phyloP scores from a whole-genome alignment of 2,113 vertebrate species.

The Actinemys pallida region DNA sequence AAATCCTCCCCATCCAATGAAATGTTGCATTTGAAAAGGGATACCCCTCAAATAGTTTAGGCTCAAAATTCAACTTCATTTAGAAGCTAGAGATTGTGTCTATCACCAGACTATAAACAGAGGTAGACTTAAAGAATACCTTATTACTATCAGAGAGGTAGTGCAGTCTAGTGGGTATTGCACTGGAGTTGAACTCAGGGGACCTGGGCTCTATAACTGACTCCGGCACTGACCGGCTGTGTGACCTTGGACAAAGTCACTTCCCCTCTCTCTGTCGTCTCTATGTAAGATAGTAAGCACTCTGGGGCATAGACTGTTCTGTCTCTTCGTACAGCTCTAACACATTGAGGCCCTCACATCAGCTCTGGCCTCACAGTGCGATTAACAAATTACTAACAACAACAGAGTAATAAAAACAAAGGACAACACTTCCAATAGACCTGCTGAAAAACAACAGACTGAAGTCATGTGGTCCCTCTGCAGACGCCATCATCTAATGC shows the following conservation, averaged over 20 bases:
- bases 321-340: background rate
- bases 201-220: background rate
- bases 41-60: background rate
- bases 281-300: background rate
- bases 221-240: no score
- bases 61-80: background rate
- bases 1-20: background rate
- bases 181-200: background rate
- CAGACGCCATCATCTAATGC: background rate
- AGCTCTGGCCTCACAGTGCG: background rate
- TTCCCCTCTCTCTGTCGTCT: background rate
- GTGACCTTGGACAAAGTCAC: background rate
- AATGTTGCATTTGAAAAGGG: background rate
- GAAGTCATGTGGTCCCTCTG: background rate
- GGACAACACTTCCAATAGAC: background rate
- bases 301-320: background rate
- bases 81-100: background rate
- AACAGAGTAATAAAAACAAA: background rate
- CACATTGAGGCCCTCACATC: background rate
- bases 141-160: rapidly evolving
- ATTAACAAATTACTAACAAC: background rate
- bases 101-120: background rate
- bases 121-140: rapidly evolving
- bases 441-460: background rate
- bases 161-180: background rate